Base-by-base conservation (phyloP, 2,113 vertebrate species). In the Xyrauchen texanus region DNA sequence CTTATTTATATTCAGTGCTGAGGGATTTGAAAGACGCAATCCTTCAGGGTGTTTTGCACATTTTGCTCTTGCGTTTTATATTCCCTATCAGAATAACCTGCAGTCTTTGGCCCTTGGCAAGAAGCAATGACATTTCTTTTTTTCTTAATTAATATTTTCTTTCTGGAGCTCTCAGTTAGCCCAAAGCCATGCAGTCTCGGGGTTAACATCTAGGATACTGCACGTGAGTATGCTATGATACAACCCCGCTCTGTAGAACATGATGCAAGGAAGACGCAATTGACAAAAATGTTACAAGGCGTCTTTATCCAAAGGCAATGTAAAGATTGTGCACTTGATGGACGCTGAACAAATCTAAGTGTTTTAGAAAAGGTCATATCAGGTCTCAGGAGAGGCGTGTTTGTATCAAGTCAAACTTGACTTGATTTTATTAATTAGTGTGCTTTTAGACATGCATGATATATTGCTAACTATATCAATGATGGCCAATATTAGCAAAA, bases 121-220 rank as follows among this genome's bases (percentile, higher is more conserved):
- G 79, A 93, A 92, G 93, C 95, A 94, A 95, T 95, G 90, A 94
- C 91, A 92, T 94, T 94, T 94, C 93, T 42, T 71, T 34, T 34
- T 34, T 72, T 8, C 92, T 91, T 94, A 92, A 95, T 95, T 95
- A 93, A 93, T 95, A 93, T 92, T 93, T 94, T 91, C 88, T 89
- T 88, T 88, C 88, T 86, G 91, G 21, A 90, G 92, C 88, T 89
- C 91, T 90, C 88, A 85, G 45, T 49, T 79, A 49, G 73, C 72
- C 52, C 63, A 58, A 62, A 52, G 77, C 60, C 51, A 16, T 62
- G 55, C 34, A 44, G 76, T 81, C 73, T 93, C 92, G 91, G 90
- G 93, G 90, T 91, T 90, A 92, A 90, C 90, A 89, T 93, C 87
- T 83, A 82, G 69, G 91, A 67, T 91, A 88, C 21, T 34, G 21